Evolutionary conservation across 35 echinoderm and acorn worm species (phyloP), one percentile per base, ranked within the genome.

Genomic region (Chiridota heheva): DNA sequence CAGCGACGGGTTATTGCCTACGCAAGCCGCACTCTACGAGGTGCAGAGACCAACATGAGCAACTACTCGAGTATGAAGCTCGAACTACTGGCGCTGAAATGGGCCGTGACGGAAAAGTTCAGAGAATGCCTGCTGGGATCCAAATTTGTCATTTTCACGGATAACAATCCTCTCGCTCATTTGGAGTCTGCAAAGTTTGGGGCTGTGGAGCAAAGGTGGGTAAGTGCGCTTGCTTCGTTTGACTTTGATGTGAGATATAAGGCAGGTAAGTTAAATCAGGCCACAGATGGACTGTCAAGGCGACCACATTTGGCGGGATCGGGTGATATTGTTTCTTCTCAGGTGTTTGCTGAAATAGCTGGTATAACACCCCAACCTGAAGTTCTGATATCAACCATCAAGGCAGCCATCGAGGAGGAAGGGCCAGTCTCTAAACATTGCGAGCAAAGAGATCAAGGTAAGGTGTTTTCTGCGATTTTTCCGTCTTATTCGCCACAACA

Each of bases 41-140:
- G 59, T 43, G 45, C 70, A 32, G 80, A 74, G 46, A 66, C 45
- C 44, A 84, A 83, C 33, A 90, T 89, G 76, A 2, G 63, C 5
- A 28, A 53, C 12, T 89, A 90, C 53, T 73, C 78, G 31, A 67
- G 69, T 60, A 83, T 82, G 53, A 91, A 91, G 82, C 65, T 91
- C 37, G 89, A 91, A 57, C 36, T 91, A 2, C 3, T 69, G 4
- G 34, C 15, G 35, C 12, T 36, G 36, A 69, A 37, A 40, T 34
- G 53, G 53, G 35, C 10, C 13, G 28, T 38, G 29, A 77, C 46
- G 16, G 7, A 55, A 34, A 55, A 57, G 47, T 48, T 32, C 47
- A 45, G 44, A 18, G 73, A 77, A 10, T 5, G 24, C 22, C 36
- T 70, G 32, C 24, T 22, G 56, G 44, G 22, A 12, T 76, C 27